Evolutionary conservation across 1,140 invertebrate genomes (phyloP).

Genomic region (Wiebesia pumilae): DNA sequence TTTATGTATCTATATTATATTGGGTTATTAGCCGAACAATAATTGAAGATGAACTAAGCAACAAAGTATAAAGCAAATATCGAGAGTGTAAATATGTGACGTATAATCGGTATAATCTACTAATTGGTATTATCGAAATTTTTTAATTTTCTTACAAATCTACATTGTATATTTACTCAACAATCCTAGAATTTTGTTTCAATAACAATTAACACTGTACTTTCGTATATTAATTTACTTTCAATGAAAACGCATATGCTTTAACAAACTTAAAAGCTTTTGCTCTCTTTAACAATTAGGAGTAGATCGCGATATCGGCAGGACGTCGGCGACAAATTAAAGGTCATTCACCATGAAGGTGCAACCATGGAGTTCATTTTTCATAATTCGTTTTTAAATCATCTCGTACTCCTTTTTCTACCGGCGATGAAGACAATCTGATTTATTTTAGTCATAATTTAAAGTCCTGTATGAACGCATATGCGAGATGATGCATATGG

Average conservation of each 20-base stretch:
- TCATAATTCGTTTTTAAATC: background rate
- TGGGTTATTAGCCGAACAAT: background rate
- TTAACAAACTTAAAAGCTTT: background rate
- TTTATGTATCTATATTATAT: background rate
- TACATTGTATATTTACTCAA: background rate
- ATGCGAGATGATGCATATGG: background rate
- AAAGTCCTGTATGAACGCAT: background rate
- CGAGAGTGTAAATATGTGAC: background rate
- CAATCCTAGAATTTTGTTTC: background rate
- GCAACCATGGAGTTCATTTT: background rate
- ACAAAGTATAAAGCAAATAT: background rate
- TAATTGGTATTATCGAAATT: conserved; percentile 8
- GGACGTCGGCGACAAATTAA: background rate
- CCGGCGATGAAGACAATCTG: background rate
- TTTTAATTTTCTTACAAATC: conserved; percentile 52
- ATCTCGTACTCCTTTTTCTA: background rate
- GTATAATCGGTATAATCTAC: background rate
- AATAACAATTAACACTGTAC: background rate
- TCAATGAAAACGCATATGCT: background rate
- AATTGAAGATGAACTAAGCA: background rate
- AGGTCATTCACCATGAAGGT: background rate
- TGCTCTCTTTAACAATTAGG: background rate
- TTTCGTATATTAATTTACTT: background rate
- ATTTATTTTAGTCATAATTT: background rate
- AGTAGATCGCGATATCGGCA: background rate